Evolutionary conservation across 2,797 vertebrate genomes (phyloP).

Genomic region (Mormyrops attenuatus): DNA sequence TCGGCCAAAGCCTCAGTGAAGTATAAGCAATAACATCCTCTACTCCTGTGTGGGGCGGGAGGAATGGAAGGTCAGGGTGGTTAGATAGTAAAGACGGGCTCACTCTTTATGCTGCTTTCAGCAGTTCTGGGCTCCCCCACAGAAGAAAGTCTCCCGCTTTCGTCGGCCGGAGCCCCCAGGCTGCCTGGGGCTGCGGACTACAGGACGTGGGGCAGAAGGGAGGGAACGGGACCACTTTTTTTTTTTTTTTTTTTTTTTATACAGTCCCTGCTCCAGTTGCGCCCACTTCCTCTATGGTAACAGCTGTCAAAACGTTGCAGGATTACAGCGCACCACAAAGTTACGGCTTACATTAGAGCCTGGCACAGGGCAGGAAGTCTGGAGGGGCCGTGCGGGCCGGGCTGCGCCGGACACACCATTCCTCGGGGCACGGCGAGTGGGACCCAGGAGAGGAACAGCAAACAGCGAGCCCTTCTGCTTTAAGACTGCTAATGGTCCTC

Average conservation of each 20-base stretch:
- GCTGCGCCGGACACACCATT: slow-evolving; percentile 48
- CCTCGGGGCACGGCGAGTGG: slow-evolving; percentile 39
- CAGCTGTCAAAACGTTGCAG: slow-evolving; percentile 79
- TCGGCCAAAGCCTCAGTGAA: slow-evolving; percentile 32
- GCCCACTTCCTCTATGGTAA: slow-evolving; percentile 75
- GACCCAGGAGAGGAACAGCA: slow-evolving; percentile 48
- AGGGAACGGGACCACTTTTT: slow-evolving; percentile 14
- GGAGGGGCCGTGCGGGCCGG: slow-evolving; percentile 41
- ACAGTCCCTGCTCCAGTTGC: slow-evolving; percentile 58
- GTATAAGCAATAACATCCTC: slow-evolving; percentile 32
- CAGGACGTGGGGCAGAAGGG: slow-evolving; percentile 31
- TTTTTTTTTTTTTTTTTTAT: slow-evolving; percentile 37
- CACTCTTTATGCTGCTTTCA: slow-evolving; percentile 37
- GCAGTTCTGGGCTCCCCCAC: slow-evolving; percentile 29
- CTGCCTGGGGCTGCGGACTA: slow-evolving; percentile 30
- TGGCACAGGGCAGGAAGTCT: slow-evolving; percentile 58
- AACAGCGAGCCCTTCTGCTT: slow-evolving; percentile 48
- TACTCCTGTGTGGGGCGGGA: slow-evolving; percentile 28
- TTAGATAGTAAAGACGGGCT: slow-evolving; percentile 7
- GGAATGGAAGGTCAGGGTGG: slow-evolving; percentile 14
- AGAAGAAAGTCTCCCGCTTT: slow-evolving; percentile 36
- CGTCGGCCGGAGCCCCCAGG: slow-evolving; percentile 21
- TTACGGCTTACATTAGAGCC: slow-evolving; percentile 65
- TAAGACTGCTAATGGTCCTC: slow-evolving; percentile 53
- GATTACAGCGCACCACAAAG: slow-evolving; percentile 64